Base-by-base conservation (phyloP, 2,888 invertebrate genomes). In the Halictus ligatus region DNA sequence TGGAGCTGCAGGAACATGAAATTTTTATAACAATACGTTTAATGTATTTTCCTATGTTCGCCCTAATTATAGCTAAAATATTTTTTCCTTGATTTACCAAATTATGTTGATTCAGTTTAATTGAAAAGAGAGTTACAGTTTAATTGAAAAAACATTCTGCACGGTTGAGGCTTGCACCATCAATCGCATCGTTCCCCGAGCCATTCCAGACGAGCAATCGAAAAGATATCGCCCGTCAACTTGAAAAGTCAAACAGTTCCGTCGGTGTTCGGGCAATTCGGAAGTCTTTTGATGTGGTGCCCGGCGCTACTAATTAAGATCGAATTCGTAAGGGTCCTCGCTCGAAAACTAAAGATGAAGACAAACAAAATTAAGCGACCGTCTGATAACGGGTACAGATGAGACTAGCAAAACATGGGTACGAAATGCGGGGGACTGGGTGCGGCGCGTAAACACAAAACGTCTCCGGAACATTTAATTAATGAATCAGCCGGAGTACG, bases 381-480 rank as follows among this genome's bases (percentile, higher is more conserved):
- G 84, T 80, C 81, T 81, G 83, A 75, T 76, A 81, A 75, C 78
- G 72, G 81, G 72, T 10, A 72, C 69, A 82, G 82, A 86, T 69
- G 78, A 43, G 80, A 80, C 79, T 78, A 81, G 80, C 81, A 82
- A 86, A 86, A 88, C 77, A 83, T 48, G 75, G 78, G 60, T 69
- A 78, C 73, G 82, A 79, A 73, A 83, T 12, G 77, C 35, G 10
- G 84, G 75, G 82, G 67, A 73, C 8, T 64, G 15, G 64, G 48
- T n/a, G 74, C 77, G 78, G 79, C 84, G 74, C 85, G 89, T 90
- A 91, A 91, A 91, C 89, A 91, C 87, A 86, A 88, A 86, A 87
- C 80, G 77, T 73, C 81, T 80, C 82, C 46, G 69, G 84, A 81
- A 89, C 89, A 81, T 86, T 91, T 92, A 92, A 92, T 91, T 92